phyloP scores from a whole-genome alignment of 2,113 vertebrate genomes.

The crab-eating macaque (Macaca fascicularis) region T2T-MFA8v1.1 NC_088390.1:4167001-4167500 shows the following conservation, averaged over 20 bases:
- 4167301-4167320: constrained; percentile 96
- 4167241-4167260: constrained; percentile 98
- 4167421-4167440: neutral
- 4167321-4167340: constrained; percentile 99
- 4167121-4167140: neutral
- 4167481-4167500: neutral
- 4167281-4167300: constrained; percentile 90
- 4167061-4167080: neutral
- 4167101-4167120: neutral
- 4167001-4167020: no score
- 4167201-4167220: constrained; percentile 95
- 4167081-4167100: neutral
- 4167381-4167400: constrained; percentile 97
- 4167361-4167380: constrained; percentile 94
- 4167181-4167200: constrained; percentile 88
- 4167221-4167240: constrained; percentile 96
- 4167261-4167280: constrained; percentile 96
- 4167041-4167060: neutral
- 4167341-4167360: constrained; percentile 94
- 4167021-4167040: no score
- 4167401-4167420: constrained; percentile 77
- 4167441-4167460: neutral
- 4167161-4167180: neutral
- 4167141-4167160: neutral
- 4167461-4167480: neutral